Base-by-base conservation (phyloP, 2,113 vertebrate species). In the Dermatemys mawii region DNA sequence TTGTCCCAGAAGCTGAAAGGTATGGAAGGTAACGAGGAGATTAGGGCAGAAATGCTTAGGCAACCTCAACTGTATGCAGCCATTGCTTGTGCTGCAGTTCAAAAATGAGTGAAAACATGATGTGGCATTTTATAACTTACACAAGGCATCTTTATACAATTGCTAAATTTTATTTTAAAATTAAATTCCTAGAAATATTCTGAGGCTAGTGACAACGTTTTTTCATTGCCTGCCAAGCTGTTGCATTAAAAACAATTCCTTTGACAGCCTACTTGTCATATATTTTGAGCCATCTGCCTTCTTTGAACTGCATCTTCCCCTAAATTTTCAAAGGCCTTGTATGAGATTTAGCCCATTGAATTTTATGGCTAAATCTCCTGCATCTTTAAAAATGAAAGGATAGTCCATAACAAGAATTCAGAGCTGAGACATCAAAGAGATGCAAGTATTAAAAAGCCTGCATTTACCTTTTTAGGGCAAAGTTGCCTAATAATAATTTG, bases 331-430 rank as follows among this genome's bases (percentile, higher is more conserved):
- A 96, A 96, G 82, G 83, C 93, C 91, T 78, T 63, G 80, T 93
- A 93, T 83, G 86, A 93, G 92, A 97, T 0, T 13, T 51, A 93
- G 92, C 84, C 95, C 84, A 78, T 87, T 78, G 87, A 96, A 93
- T 96, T 96, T 96, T 95, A 96, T 24, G 89, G 93, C 95, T 93
- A 81, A 95, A 94, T 92, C 95, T 92, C 94, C 92, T 6, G 46
- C 96, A 92, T 83, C 88, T 97, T 97, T 96, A 95, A 96, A 95
- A 97, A 96, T 86, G 55, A 97, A 97, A 96, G 57, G 84, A 89
- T 84, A 80, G 83, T 73, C 51, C 55, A 27, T 1, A 94, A 89
- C 91, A 95, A 93, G 94, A 94, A 94, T 92, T 89, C 89, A 53
- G 63, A 76, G 41, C 41, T 27, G 73, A 97, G 94, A 97, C 97